Base-by-base conservation (phyloP, 2,888 invertebrate species). In the Phengaris alcon region DNA sequence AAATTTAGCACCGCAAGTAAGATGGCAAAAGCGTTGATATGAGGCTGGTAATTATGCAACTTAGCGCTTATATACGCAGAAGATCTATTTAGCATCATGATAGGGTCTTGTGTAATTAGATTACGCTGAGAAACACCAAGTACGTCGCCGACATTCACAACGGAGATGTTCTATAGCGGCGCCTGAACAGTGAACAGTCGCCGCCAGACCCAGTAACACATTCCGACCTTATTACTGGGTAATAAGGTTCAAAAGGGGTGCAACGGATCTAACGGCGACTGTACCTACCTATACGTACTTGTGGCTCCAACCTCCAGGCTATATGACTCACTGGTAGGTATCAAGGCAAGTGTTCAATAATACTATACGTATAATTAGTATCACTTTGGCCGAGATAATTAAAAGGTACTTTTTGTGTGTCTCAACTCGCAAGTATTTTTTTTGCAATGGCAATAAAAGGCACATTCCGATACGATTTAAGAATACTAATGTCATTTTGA, bases 251-350 rank as follows among this genome's bases (percentile, higher is more conserved):
- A 35, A 35, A 35, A 3, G 35, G 0, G 35, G 35, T 35, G 2
- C 35, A 35, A 35, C 35, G 35, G 35, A 35, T 35, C 35, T 35
- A 35, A 35, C 35, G 35, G 35, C 35, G 35, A 35, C 59, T 15
- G 13, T n/a, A n/a, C 48, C 48, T n/a, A 55, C 4, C 44, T n/a
- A 9, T n/a, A 22, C 12, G 44, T 68, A 68, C 68, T 46, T 84
- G 86, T 87, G 86, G 85, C 87, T 86, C 80, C 85, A 80, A 80
- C 84, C 82, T 80, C 81, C 83, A 82, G 84, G 83, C 79, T 84
- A 81, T 82, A 85, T 91, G 91, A 91, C 85, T 91, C 91, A 91
- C 79, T 80, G 77, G 79, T 79, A 80, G 77, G 79, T 79, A 80
- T 78, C 83, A 82, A 83, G 83, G 82, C 82, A 77, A 81, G 79